These are phyloP conservation scores for Plectropomus leopardus DNA, from an alignment of 2,113 vertebrate genomes.

Conservation along the genomic window DNA sequence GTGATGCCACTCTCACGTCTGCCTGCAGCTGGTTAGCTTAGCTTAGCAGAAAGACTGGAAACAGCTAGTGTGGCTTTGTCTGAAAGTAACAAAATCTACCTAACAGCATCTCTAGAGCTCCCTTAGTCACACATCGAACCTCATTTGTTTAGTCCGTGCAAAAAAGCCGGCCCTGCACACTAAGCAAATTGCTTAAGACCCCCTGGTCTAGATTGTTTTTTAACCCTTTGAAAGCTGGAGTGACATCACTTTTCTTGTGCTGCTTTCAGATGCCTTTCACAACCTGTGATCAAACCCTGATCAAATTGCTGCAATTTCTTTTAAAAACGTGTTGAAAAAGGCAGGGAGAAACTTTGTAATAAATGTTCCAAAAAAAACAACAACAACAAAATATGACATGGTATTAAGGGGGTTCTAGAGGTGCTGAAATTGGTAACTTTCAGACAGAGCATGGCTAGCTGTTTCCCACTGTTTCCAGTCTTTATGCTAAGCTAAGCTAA, in stretches of 20 bases:
- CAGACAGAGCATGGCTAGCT: neutral
- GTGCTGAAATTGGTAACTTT: neutral
- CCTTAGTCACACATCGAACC: neutral
- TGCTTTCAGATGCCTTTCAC: too few relatives aligned
- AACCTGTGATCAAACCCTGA: too few relatives aligned
- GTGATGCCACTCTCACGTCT: neutral
- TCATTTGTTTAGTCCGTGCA: neutral
- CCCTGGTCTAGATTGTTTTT: too few relatives aligned
- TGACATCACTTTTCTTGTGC: too few relatives aligned
- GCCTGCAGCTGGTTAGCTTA: neutral
- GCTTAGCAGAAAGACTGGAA: conserved; percentile 1
- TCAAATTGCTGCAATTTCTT: too few relatives aligned
- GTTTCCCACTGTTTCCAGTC: neutral
- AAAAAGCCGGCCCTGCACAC: neutral
- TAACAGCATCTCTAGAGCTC: neutral
- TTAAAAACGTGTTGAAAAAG: too few relatives aligned
- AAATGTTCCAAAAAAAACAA: too few relatives aligned
- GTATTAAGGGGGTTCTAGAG: neutral
- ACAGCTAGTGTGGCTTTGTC: neutral
- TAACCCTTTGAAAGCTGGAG: too few relatives aligned
- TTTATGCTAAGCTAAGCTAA: conserved; percentile 9
- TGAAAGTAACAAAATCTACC: neutral
- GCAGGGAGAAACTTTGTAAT: too few relatives aligned
- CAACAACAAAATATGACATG: neutral
- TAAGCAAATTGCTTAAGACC: too few relatives aligned